These are phyloP conservation scores for Schrankia costaestrigalis DNA, from an alignment of 2,888 invertebrate genomes.

Conservation along the genomic window DNA sequence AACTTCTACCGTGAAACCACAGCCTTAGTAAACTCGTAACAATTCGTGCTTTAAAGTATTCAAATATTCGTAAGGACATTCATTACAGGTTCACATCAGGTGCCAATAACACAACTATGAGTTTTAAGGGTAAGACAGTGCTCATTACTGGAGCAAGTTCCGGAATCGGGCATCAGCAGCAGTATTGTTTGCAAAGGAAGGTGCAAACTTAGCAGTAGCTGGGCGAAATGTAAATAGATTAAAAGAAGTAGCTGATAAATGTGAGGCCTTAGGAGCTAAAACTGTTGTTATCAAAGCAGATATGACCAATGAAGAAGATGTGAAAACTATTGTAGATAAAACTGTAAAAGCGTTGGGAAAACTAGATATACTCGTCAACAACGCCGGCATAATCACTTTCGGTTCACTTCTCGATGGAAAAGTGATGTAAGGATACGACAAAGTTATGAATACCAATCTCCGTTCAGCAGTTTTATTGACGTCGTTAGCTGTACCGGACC, in stretches of 20 bases:
- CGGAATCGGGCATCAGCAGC: slow-evolving; percentile 14
- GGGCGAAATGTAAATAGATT: slow-evolving; percentile 4
- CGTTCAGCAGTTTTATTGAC: too few species aligned
- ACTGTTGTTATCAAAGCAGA: slow-evolving; percentile 40
- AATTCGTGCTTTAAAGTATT: too few species aligned
- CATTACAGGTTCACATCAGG: too few species aligned
- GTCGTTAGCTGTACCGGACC: too few species aligned
- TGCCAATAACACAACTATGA: not conserved
- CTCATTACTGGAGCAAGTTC: slow-evolving; percentile 10
- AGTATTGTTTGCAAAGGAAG: slow-evolving; percentile 11
- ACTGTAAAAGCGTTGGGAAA: slow-evolving; percentile 37
- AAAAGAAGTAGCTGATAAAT: slow-evolving; percentile 9
- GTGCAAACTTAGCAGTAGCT: slow-evolving; percentile 9
- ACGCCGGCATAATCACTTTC: slow-evolving; percentile 38
- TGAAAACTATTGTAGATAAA: slow-evolving; percentile 28
- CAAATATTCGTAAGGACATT: too few species aligned
- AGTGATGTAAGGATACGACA: slow-evolving; percentile 22
- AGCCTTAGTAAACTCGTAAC: too few species aligned
- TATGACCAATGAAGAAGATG: slow-evolving; percentile 37
- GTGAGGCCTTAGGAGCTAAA: slow-evolving; percentile 18
- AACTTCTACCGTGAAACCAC: too few species aligned
- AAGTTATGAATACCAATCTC: too few species aligned
- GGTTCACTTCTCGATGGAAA: too few species aligned
- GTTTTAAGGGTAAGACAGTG: slow-evolving; percentile 3
- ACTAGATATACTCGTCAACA: slow-evolving; percentile 46